phyloP scores from a whole-genome alignment of 2,888 invertebrate species.

The Vesta saturnalis region DNA sequence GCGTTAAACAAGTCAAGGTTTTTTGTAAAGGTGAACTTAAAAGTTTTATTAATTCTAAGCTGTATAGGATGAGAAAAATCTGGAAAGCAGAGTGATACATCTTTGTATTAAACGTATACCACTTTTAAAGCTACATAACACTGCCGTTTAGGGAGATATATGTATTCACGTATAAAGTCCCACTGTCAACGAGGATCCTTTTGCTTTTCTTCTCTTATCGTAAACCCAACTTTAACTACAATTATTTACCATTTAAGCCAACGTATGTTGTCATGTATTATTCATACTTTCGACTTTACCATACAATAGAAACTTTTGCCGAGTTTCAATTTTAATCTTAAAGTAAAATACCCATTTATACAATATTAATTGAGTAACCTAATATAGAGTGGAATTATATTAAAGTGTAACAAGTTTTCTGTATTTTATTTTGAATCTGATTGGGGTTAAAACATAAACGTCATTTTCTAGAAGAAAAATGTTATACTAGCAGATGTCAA shows the following conservation, averaged over 20 bases:
- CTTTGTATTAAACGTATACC: constrained; percentile 23
- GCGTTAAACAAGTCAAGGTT: constrained; percentile 16
- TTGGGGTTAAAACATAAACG: background rate
- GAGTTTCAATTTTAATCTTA: constrained; percentile 28
- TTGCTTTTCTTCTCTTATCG: constrained; percentile 6
- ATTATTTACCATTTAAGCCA: constrained; percentile 43
- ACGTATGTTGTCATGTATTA: constrained; percentile 34
- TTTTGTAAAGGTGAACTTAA: background rate
- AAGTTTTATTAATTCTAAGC: constrained; percentile 23
- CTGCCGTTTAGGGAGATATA: constrained; percentile 27
- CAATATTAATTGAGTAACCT: background rate
- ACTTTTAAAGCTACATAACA: constrained; percentile 23
- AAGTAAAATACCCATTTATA: constrained; percentile 16
- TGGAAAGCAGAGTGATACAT: constrained; percentile 14
- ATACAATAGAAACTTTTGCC: background rate
- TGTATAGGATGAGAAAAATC: constrained; percentile 25
- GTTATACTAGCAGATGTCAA: constrained; percentile 34
- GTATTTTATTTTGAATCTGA: background rate
- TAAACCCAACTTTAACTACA: constrained; percentile 25
- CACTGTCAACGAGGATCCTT: constrained; percentile 19
- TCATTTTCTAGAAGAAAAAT: constrained; percentile 27
- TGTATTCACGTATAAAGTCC: constrained; percentile 24
- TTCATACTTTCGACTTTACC: constrained; percentile 30
- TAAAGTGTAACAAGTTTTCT: no score
- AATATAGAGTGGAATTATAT: no score